A percentile compares a stretch with the other conserved stretches of the same genome.
phyloP scores from a whole-genome alignment of 2,113 vertebrate genomes.

The Crotalus horridus region DNA sequence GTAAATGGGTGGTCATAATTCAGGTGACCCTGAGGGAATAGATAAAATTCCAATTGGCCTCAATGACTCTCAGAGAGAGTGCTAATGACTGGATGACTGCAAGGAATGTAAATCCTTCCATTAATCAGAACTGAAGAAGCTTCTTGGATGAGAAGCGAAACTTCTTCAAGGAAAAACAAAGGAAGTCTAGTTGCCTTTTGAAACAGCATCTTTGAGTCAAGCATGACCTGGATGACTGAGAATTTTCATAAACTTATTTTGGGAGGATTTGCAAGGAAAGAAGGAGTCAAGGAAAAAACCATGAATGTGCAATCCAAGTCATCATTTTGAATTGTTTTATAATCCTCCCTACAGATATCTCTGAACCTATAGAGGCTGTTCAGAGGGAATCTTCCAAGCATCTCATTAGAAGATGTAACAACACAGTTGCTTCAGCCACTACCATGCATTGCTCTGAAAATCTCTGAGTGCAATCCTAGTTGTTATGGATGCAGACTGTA shows the following conservation, averaged over 20 bases:
- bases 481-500: not conserved
- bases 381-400: not conserved
- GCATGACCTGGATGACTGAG: not conserved
- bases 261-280: not conserved
- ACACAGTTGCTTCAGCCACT: not conserved
- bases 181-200: not conserved
- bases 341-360: not conserved
- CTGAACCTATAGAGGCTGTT: not conserved
- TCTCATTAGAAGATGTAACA: not conserved
- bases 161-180: not conserved
- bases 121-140: not conserved
- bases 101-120: not conserved
- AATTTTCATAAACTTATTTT: no score
- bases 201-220: not conserved
- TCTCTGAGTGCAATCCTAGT: not conserved
- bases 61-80: not conserved
- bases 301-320: not conserved
- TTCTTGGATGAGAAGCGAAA: not conserved
- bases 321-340: not conserved
- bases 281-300: not conserved
- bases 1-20: not conserved
- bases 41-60: not conserved
- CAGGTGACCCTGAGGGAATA: not conserved
- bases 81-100: not conserved
- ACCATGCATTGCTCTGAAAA: not conserved